Conservation (phyloP, 2,888 invertebrate species). For the Watsonalla binaria region DNA sequence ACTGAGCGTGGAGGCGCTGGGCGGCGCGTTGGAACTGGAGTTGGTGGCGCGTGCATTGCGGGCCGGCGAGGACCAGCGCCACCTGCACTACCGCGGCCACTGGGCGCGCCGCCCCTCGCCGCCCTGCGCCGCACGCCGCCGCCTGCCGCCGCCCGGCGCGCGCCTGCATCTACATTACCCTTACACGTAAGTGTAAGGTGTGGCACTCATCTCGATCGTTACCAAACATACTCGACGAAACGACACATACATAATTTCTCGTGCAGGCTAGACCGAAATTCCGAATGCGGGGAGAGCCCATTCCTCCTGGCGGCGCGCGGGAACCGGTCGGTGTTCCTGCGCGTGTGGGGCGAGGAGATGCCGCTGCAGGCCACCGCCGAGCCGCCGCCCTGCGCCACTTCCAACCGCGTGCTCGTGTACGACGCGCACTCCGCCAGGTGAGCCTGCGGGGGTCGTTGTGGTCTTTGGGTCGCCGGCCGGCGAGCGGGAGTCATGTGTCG, state of each 20-base stretch:
- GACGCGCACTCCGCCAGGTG: conserved; percentile 82
- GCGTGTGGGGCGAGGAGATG: conserved; percentile 90
- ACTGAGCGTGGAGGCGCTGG: conserved; percentile 38
- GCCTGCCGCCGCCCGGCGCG: conserved; percentile 45
- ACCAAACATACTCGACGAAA: too few relatives aligned
- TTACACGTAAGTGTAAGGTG: conserved; percentile 45
- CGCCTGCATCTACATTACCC: conserved; percentile 54
- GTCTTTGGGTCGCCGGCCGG: too few relatives aligned
- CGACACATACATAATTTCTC: not conserved
- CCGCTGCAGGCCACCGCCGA: conserved; percentile 82
- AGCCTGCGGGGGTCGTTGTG: too few relatives aligned
- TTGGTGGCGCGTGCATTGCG: conserved; percentile 86
- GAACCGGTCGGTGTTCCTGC: conserved; percentile 88
- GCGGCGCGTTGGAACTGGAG: conserved; percentile 83
- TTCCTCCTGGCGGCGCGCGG: conserved; percentile 89
- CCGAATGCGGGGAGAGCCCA: conserved; percentile 86
- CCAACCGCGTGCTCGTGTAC: conserved; percentile 89
- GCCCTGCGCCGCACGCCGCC: conserved; percentile 38
- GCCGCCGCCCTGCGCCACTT: conserved; percentile 84
- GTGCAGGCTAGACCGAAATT: conserved; percentile 35
- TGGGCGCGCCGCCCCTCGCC: conserved; percentile 45
- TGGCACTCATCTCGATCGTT: not conserved
- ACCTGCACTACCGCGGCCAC: conserved; percentile 86
- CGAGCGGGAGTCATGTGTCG: not conserved
- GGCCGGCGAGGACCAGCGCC: conserved; percentile 89